Conservation (phyloP, 1,140 invertebrate species). For the Lithobius niger region DNA sequence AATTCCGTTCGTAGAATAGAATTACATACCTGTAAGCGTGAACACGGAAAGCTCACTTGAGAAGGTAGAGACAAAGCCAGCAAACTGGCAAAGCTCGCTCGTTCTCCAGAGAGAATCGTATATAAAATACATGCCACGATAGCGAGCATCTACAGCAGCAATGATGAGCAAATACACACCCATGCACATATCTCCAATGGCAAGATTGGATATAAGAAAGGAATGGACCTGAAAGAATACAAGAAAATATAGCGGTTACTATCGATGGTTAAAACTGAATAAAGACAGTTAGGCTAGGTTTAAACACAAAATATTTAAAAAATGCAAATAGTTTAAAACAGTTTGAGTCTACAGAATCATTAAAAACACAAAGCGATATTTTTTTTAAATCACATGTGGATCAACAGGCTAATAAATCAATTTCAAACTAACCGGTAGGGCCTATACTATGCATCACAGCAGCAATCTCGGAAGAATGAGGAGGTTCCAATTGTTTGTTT, state of each 20-base stretch:
- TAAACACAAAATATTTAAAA: background rate
- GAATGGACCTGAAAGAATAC: slow-evolving; percentile 37
- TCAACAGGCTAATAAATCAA: no score
- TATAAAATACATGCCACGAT: slow-evolving; percentile 39
- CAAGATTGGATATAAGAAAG: slow-evolving; percentile 48
- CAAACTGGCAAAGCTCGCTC: slow-evolving; percentile 38
- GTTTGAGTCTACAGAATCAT: no score
- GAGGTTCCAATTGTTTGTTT: no score
- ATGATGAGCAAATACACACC: slow-evolving; percentile 42
- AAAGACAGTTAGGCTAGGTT: background rate
- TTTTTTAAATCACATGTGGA: no score
- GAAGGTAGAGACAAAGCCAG: slow-evolving; percentile 49
- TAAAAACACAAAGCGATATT: no score
- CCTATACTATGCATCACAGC: no score
- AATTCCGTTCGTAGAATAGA: no score
- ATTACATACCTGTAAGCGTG: slow-evolving; percentile 37
- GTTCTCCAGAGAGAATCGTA: slow-evolving; percentile 38
- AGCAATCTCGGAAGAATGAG: no score
- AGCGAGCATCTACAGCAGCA: slow-evolving; percentile 36
- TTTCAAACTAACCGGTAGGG: no score
- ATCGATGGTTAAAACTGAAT: background rate
- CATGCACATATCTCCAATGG: slow-evolving; percentile 42
- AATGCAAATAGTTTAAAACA: no score
- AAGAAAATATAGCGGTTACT: slow-evolving; percentile 1
- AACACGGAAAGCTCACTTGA: slow-evolving; percentile 50